phyloP scores from a whole-genome alignment of 2,113 vertebrate genomes.

The Hiodon tergisus region DNA sequence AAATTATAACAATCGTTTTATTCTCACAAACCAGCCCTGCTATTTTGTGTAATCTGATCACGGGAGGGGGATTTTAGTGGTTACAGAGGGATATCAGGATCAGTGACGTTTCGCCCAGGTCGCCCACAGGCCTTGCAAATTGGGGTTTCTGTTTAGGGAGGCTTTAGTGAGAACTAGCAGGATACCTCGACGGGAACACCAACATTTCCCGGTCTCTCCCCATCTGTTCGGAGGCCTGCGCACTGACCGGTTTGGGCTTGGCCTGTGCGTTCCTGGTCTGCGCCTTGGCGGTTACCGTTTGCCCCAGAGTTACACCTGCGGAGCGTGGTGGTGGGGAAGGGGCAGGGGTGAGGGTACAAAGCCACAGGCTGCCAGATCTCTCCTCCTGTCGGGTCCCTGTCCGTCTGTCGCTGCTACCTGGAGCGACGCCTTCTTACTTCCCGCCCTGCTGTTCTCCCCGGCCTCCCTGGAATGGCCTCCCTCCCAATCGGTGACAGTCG shows the following conservation, averaged over 20 bases:
- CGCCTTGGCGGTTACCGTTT: no score
- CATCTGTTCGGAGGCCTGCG: not conserved
- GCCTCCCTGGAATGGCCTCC: no score
- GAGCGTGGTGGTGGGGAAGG: not conserved
- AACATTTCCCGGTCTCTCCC: not conserved
- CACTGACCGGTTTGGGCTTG: not conserved
- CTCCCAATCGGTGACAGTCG: no score
- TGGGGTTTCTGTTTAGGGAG: no score
- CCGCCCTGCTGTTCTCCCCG: no score
- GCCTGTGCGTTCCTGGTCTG: not conserved
- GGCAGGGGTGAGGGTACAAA: constrained; percentile 15
- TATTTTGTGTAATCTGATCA: not conserved
- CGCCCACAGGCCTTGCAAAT: not conserved
- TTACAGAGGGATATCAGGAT: not conserved
- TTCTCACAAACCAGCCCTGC: not conserved
- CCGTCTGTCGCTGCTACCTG: no score
- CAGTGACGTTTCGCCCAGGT: not conserved
- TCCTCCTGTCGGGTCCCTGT: no score
- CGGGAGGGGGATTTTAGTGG: not conserved
- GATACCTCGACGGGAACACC: no score
- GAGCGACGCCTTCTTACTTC: no score
- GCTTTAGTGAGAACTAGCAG: no score
- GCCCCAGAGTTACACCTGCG: no score
- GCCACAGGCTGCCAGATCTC: constrained; percentile 14
- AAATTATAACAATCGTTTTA: not conserved